Percentiles rank a stretch among this genome's conserved stretches.
Conservation (phyloP, 2,113 vertebrate species). For the Nicator chloris region DNA sequence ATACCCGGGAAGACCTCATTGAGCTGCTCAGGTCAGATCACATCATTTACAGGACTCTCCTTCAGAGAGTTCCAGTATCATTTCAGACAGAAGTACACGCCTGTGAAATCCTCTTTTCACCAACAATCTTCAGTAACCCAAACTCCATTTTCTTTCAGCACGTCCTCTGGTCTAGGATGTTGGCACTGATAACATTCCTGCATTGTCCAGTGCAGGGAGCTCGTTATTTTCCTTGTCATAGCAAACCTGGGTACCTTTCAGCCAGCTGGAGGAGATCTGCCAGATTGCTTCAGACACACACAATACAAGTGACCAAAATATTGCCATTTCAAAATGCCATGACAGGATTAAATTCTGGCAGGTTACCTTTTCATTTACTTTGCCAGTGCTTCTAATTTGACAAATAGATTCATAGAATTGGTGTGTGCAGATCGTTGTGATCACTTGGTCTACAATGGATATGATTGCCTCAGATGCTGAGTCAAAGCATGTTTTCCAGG, state of each 20-base stretch:
- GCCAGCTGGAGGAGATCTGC: not conserved
- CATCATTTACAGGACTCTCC: not conserved
- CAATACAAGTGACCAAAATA: not conserved
- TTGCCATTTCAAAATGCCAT: not conserved
- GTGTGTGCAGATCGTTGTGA: not conserved
- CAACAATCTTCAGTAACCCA: not conserved
- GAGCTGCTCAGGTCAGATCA: not conserved
- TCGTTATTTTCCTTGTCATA: not conserved
- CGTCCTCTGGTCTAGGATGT: not conserved
- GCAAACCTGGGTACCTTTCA: not conserved
- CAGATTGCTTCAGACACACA: not conserved
- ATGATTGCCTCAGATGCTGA: conserved; percentile 33
- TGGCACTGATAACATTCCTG: not conserved
- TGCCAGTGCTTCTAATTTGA: not conserved
- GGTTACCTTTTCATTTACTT: not conserved
- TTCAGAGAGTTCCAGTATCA: not conserved
- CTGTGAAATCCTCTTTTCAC: not conserved
- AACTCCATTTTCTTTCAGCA: not conserved
- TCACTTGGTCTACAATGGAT: not conserved
- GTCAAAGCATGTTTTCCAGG: conserved; percentile 4
- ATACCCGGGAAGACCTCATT: not conserved
- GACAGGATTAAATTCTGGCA: not conserved
- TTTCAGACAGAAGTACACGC: not conserved
- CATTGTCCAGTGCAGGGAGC: not conserved
- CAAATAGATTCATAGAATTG: not conserved